A percentile compares a stretch with the other conserved stretches of the same genome.
Conservation (phyloP, 2,797 vertebrate species). For the Adelosebastes latens region DNA sequence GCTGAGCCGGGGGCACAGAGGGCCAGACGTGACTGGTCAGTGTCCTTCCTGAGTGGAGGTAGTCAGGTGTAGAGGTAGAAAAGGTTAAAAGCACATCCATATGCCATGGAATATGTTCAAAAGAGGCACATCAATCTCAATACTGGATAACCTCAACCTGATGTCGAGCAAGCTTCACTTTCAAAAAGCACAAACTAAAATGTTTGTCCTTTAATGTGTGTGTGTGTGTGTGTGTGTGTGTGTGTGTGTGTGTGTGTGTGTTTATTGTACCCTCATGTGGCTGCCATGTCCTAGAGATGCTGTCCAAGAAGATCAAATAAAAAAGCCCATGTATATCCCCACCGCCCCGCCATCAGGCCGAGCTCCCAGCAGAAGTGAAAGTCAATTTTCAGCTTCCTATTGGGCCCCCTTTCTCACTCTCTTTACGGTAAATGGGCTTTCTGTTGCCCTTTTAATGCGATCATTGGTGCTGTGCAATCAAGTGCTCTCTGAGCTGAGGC, state of each 20-base stretch:
- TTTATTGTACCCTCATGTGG: background rate
- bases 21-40: slow-evolving; percentile 48
- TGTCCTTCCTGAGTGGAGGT: slow-evolving; percentile 69
- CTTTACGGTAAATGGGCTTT: slow-evolving; percentile 77
- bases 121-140: slow-evolving; percentile 39
- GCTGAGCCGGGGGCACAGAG: slow-evolving; percentile 35
- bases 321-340: slow-evolving; percentile 45
- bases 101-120: slow-evolving; percentile 36
- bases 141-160: background rate
- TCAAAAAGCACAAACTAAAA: slow-evolving; percentile 11
- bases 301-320: slow-evolving; percentile 37
- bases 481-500: slow-evolving; percentile 81
- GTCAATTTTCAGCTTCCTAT: slow-evolving; percentile 77
- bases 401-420: slow-evolving; percentile 59
- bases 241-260: background rate
- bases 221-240: background rate
- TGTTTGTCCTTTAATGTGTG: background rate
- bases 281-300: background rate
- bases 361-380: slow-evolving; percentile 58
- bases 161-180: slow-evolving; percentile 2
- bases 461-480: slow-evolving; percentile 84
- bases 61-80: slow-evolving; percentile 70
- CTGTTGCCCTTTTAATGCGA: slow-evolving; percentile 82
- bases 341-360: slow-evolving; percentile 32
- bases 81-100: slow-evolving; percentile 53